Evolutionary conservation across 2,888 invertebrate genomes (phyloP).

Genomic region (Lutraria lutraria): DNA sequence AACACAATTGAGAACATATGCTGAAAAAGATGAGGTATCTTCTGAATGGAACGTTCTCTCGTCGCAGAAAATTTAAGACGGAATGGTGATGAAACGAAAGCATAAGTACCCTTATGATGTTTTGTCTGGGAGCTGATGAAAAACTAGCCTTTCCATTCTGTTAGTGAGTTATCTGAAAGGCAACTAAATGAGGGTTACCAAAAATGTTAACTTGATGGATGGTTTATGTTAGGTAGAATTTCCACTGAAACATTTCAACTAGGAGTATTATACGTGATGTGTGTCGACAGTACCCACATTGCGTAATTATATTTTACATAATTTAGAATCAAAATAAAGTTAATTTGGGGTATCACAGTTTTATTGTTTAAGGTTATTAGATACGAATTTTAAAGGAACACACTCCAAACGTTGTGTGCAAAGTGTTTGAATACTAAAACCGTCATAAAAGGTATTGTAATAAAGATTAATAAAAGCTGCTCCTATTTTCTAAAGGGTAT

Average conservation of each 20-base stretch:
- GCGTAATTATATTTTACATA: slow-evolving; percentile 45
- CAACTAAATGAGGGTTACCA: slow-evolving; percentile 52
- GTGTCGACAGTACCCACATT: slow-evolving; percentile 40
- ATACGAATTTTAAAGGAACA: background rate
- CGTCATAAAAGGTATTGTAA: background rate
- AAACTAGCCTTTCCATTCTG: slow-evolving; percentile 43
- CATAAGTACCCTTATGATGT: slow-evolving; percentile 60
- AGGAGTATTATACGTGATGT: slow-evolving; percentile 24
- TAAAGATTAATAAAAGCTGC: background rate
- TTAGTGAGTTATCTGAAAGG: slow-evolving; percentile 35
- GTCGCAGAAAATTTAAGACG: slow-evolving; percentile 59
- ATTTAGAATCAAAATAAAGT: slow-evolving; percentile 27
- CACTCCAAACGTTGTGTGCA: background rate
- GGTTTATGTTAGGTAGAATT: slow-evolving; percentile 54
- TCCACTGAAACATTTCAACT: slow-evolving; percentile 40
- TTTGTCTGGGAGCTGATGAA: slow-evolving; percentile 55
- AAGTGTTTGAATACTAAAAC: slow-evolving; percentile 8
- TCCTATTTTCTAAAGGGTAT: background rate
- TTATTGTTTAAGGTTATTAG: slow-evolving; percentile 20
- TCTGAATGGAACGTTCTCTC: slow-evolving; percentile 50
- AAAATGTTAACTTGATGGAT: slow-evolving; percentile 71
- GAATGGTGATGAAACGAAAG: slow-evolving; percentile 42
- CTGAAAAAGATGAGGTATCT: slow-evolving; percentile 60
- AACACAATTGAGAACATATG: slow-evolving; percentile 71
- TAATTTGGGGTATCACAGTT: slow-evolving; percentile 18